phyloP scores from a whole-genome alignment of 2,888 invertebrate species.

The Phragmatobia fuliginosa region DNA sequence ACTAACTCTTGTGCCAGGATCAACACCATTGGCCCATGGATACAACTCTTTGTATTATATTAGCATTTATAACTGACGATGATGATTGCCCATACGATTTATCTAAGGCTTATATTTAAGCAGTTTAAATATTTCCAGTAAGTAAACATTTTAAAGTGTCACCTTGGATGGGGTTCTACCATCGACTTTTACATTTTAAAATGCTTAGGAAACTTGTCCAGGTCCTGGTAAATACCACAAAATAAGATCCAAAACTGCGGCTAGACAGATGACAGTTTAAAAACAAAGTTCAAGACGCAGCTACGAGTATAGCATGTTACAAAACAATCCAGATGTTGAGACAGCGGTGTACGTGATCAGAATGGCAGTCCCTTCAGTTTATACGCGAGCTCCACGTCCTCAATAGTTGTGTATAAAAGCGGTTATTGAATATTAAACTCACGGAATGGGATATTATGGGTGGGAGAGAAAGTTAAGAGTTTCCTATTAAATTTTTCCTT shows the following conservation, averaged over 20 bases:
- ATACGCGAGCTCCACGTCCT: slow-evolving; percentile 36
- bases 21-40: no score
- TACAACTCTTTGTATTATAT: no score
- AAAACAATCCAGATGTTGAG: slow-evolving; percentile 83
- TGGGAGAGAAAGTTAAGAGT: slow-evolving; percentile 52
- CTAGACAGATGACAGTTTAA: slow-evolving; percentile 69
- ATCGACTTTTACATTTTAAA: slow-evolving; percentile 31
- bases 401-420: slow-evolving; percentile 65
- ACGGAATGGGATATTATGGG: slow-evolving; percentile 62
- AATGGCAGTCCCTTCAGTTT: slow-evolving; percentile 53
- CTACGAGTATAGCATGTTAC: slow-evolving; percentile 70
- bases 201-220: slow-evolving; percentile 32
- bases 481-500: slow-evolving; percentile 49
- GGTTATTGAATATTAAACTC: slow-evolving; percentile 77
- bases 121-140: background rate
- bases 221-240: slow-evolving; percentile 53
- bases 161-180: slow-evolving; percentile 24
- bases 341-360: slow-evolving; percentile 74
- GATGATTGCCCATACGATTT: no score
- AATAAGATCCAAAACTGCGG: slow-evolving; percentile 63
- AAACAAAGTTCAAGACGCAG: slow-evolving; percentile 72
- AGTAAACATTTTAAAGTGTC: slow-evolving; percentile 9
- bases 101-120: background rate
- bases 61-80: no score
- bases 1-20: no score